Conservation (phyloP, 2,888 invertebrate species). For the Parapristionchus giblindavisi region DNA sequence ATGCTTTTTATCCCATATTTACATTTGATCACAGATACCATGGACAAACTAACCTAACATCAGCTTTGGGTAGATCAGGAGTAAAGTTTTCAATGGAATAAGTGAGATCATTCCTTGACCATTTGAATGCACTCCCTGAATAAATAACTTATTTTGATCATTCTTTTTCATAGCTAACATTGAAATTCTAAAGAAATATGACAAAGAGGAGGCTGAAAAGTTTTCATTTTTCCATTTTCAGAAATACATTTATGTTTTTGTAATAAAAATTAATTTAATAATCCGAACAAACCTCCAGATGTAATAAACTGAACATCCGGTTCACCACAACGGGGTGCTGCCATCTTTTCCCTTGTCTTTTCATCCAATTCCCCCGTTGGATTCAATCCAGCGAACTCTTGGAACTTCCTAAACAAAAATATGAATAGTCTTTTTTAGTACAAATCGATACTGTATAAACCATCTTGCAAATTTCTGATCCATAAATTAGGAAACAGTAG, state of each 20-base stretch:
- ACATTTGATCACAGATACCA: neutral
- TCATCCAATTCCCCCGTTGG: slow-evolving; percentile 64
- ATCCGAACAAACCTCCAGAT: slow-evolving; percentile 41
- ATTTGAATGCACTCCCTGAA: slow-evolving; percentile 62
- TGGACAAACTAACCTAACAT: slow-evolving; percentile 51
- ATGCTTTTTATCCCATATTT: neutral
- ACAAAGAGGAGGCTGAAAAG: neutral
- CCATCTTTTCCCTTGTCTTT: slow-evolving; percentile 66
- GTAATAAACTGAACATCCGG: slow-evolving; percentile 60
- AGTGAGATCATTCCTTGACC: slow-evolving; percentile 63
- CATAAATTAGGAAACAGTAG: neutral
- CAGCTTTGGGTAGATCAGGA: slow-evolving; percentile 59
- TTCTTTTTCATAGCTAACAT: neutral
- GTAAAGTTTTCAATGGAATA: slow-evolving; percentile 66
- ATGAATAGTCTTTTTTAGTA: neutral
- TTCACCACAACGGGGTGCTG: slow-evolving; percentile 65
- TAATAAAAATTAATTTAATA: no score
- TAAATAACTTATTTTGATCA: neutral
- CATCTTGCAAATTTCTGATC: neutral
- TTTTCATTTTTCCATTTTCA: neutral
- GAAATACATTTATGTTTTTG: neutral
- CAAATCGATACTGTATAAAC: neutral
- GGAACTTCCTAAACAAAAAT: slow-evolving; percentile 60
- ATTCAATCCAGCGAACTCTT: slow-evolving; percentile 66
- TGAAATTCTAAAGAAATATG: neutral